A percentile compares a stretch with the other conserved stretches of the same genome.
Conservation (phyloP, 1,140 invertebrate genomes). For the Campodea augens region DNA sequence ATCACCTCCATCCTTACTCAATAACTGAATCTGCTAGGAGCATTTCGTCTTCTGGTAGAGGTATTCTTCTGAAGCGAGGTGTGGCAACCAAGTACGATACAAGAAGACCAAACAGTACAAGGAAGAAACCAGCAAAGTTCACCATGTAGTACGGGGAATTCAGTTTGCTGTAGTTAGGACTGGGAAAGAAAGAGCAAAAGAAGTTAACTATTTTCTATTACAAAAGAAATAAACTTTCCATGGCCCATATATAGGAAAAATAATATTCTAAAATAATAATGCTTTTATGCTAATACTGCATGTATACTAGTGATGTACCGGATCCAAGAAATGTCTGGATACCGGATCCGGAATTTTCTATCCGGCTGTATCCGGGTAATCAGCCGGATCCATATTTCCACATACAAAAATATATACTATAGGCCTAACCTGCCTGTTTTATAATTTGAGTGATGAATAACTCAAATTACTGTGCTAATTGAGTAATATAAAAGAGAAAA, state of each 20-base stretch:
- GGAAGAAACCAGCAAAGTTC: conserved; percentile 53
- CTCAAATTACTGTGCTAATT: too few relatives aligned
- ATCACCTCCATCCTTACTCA: conserved; percentile 11
- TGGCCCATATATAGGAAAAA: background rate
- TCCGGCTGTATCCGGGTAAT: too few relatives aligned
- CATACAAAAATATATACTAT: too few relatives aligned
- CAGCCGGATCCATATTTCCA: too few relatives aligned
- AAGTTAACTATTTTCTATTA: background rate
- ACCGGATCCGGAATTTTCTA: too few relatives aligned
- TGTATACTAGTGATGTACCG: too few relatives aligned
- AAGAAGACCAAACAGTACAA: conserved; percentile 45
- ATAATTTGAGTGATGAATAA: too few relatives aligned
- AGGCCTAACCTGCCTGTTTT: too few relatives aligned
- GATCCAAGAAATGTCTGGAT: too few relatives aligned
- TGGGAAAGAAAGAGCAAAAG: conserved; percentile 16
- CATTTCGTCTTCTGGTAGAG: conserved; percentile 53
- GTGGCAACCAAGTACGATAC: conserved; percentile 56
- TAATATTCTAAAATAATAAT: too few relatives aligned
- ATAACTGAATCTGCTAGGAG: conserved; percentile 26
- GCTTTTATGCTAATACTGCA: too few relatives aligned
- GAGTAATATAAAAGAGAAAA: too few relatives aligned
- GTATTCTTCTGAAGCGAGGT: conserved; percentile 44
- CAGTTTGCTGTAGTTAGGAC: conserved; percentile 27
- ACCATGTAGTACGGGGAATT: conserved; percentile 43
- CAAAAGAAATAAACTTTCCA: conserved; percentile 1